Evolutionary conservation across 2,888 invertebrate genomes (phyloP).

Genomic region (Capitulum mitella): DNA sequence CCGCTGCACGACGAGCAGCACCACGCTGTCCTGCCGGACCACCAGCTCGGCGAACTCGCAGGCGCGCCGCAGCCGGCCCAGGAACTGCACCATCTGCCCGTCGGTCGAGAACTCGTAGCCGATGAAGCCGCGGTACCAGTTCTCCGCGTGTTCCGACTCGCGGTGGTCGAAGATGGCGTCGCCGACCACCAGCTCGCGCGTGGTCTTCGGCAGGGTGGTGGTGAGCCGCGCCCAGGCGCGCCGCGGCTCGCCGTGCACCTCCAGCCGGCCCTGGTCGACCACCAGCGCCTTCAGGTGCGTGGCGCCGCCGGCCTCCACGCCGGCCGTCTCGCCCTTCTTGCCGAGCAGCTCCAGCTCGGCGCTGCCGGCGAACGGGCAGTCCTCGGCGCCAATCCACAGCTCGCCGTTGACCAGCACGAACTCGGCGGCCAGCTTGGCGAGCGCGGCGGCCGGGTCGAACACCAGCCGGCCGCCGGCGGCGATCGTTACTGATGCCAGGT

Average conservation of each 20-base stretch:
- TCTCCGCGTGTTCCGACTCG: neutral
- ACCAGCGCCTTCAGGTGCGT: neutral
- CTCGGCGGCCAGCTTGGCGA: conserved; percentile 17
- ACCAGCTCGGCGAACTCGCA: conserved; percentile 11
- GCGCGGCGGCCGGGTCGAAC: neutral
- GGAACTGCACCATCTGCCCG: neutral
- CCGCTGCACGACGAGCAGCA: conserved; percentile 3
- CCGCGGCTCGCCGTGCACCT: neutral
- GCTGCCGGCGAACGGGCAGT: neutral
- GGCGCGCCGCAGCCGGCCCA: neutral
- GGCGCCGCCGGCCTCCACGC: neutral
- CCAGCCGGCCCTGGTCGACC: conserved; percentile 3
- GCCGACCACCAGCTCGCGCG: conserved; percentile 1
- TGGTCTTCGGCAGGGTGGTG: conserved; percentile 14
- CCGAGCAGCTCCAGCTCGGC: conserved; percentile 14
- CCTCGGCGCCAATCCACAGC: neutral
- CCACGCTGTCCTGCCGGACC: neutral
- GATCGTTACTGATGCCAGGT: neutral
- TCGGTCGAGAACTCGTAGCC: neutral
- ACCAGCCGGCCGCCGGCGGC: neutral
- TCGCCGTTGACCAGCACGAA: neutral
- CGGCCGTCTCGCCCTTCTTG: neutral
- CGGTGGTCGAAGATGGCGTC: neutral
- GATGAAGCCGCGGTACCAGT: neutral
- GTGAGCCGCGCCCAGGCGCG: neutral